phyloP scores from a whole-genome alignment of 2,113 vertebrate species.

The Leucosticte australis region DNA sequence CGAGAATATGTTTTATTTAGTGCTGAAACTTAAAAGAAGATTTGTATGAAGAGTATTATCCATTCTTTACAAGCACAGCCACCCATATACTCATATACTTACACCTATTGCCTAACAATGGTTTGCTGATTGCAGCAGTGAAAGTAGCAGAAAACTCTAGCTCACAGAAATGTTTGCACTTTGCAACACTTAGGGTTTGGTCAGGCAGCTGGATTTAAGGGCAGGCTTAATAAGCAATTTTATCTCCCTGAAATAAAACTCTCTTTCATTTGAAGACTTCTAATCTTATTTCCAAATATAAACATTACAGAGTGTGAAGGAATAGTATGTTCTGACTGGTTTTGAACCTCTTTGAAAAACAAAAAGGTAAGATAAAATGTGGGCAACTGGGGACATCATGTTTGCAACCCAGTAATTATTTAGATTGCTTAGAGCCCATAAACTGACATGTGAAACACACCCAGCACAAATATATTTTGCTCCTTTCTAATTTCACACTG shows the following conservation, averaged over 20 bases:
- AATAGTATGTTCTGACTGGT: slow-evolving; percentile 25
- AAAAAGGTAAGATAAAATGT: slow-evolving; percentile 20
- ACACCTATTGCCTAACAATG: slow-evolving; percentile 16
- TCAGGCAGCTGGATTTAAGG: background rate
- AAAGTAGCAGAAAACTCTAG: slow-evolving; percentile 45
- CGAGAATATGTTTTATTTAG: background rate
- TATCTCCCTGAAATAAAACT: slow-evolving; percentile 12
- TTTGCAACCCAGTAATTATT: slow-evolving; percentile 38
- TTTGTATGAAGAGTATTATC: background rate
- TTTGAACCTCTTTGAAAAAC: slow-evolving; percentile 22
- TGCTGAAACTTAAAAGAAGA: background rate
- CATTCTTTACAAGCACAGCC: background rate
- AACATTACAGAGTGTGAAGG: background rate
- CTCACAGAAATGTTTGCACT: slow-evolving; percentile 32
- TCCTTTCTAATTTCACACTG: background rate
- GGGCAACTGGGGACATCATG: background rate
- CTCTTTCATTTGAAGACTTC: slow-evolving; percentile 1
- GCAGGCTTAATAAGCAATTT: slow-evolving; percentile 18
- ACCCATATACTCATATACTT: background rate
- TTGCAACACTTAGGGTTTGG: slow-evolving; percentile 6
- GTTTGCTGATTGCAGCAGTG: slow-evolving; percentile 28
- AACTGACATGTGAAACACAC: slow-evolving; percentile 21
- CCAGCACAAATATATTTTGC: background rate
- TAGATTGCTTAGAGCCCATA: background rate
- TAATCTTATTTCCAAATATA: slow-evolving; percentile 39